These are phyloP conservation scores for Malacoraja senta DNA, from an alignment of 2,797 vertebrate species.

Conservation along the genomic window DNA sequence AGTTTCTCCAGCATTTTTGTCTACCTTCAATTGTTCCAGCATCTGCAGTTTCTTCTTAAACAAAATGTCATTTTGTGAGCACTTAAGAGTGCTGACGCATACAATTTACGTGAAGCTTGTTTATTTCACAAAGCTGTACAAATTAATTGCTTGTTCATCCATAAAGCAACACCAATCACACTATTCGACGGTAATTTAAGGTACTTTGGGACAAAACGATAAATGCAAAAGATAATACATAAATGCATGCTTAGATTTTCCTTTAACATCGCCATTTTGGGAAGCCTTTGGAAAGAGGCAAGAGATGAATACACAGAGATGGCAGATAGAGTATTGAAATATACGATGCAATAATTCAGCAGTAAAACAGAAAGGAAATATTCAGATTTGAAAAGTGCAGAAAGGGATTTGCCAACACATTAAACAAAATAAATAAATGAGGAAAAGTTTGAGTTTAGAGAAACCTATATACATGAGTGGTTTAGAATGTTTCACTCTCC, in stretches of 20 bases:
- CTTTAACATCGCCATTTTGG: not conserved
- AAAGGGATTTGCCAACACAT: not conserved
- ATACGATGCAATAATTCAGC: not conserved
- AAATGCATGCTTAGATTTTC: not conserved
- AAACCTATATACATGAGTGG: not conserved
- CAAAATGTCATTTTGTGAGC: too few relatives aligned
- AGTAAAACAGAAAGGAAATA: not conserved
- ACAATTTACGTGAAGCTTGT: not conserved
- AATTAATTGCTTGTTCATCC: not conserved
- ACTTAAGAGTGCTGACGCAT: not conserved
- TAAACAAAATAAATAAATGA: not conserved
- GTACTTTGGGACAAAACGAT: not conserved
- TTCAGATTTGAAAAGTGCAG: not conserved
- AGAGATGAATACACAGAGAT: not conserved
- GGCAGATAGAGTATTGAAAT: not conserved
- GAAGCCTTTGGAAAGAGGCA: not conserved
- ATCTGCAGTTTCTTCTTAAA: too few relatives aligned
- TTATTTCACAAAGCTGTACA: not conserved
- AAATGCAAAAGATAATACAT: too few relatives aligned
- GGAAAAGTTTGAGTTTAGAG: not conserved
- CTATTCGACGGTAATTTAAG: not conserved
- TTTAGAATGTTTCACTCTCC: not conserved
- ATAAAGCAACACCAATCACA: too few relatives aligned
- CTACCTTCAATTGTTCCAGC: too few relatives aligned
- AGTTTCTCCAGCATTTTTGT: too few relatives aligned